Conservation (phyloP, 2,888 invertebrate species). For the Lasioglossum zephyrum region DNA sequence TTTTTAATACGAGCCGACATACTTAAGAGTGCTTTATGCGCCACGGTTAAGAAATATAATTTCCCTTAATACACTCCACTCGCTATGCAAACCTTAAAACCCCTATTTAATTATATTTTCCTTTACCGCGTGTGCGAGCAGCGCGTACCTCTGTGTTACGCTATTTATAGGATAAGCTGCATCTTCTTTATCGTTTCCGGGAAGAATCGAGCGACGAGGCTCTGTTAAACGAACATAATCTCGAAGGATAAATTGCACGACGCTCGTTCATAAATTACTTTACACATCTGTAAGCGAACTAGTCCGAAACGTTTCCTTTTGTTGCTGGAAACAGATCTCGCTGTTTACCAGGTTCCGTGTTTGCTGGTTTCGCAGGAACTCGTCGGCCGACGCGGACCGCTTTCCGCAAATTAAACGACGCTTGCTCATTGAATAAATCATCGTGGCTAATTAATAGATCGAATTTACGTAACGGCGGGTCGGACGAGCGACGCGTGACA, state of each 20-base stretch:
- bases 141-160: background rate
- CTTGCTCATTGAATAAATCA: constrained; percentile 53
- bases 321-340: background rate
- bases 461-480: constrained; percentile 26
- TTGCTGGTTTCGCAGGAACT: background rate
- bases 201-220: background rate
- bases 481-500: constrained; percentile 41
- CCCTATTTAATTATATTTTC: constrained; percentile 47
- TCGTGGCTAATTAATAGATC: constrained; percentile 51
- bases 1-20: constrained; percentile 57
- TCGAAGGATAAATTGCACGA: background rate
- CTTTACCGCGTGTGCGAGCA: constrained; percentile 5
- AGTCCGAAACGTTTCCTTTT: background rate
- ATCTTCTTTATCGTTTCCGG: background rate
- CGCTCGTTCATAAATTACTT: background rate
- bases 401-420: constrained; percentile 28
- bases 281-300: background rate
- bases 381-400: background rate
- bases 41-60: constrained; percentile 44
- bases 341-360: background rate
- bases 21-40: constrained; percentile 47
- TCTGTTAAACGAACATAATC: background rate
- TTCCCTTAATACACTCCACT: constrained; percentile 46
- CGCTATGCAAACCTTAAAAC: constrained; percentile 21
- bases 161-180: background rate